phyloP scores from a whole-genome alignment of 2,888 invertebrate species.

The Plagodis pulveraria region DNA sequence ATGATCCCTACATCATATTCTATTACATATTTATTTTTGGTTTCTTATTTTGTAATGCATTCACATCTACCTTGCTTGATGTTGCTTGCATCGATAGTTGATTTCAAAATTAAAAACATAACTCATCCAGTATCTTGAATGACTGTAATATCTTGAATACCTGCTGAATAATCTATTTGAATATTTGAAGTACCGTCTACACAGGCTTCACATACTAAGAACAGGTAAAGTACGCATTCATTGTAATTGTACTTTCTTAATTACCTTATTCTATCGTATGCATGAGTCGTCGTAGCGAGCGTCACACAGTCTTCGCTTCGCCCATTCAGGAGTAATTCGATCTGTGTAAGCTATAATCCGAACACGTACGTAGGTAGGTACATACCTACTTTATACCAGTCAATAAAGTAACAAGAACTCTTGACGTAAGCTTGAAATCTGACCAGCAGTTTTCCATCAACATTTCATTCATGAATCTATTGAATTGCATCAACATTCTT shows the following conservation, averaged over 20 bases:
- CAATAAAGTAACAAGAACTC: slow-evolving; percentile 32
- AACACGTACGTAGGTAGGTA: slow-evolving; percentile 2
- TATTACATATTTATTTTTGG: no score
- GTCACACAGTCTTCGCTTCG: slow-evolving; percentile 21
- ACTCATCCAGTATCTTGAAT: no score
- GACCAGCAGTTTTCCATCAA: slow-evolving; percentile 25
- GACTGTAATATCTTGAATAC: no score
- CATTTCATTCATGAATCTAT: slow-evolving; percentile 39
- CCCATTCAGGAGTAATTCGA: slow-evolving; percentile 19
- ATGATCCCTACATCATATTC: no score
- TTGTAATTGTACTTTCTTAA: neutral
- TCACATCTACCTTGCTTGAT: no score
- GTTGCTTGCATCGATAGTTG: no score
- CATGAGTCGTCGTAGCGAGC: slow-evolving; percentile 9
- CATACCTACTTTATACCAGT: slow-evolving; percentile 15
- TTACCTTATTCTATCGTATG: slow-evolving; percentile 18
- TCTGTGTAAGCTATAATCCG: slow-evolving; percentile 18
- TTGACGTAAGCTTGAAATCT: slow-evolving; percentile 35
- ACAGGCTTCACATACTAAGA: no score
- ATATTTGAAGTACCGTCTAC: no score
- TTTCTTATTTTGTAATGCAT: no score
- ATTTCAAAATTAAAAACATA: no score
- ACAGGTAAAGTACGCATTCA: neutral
- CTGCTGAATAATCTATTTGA: no score
- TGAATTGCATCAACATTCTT: slow-evolving; percentile 27